phyloP scores from a whole-genome alignment of 37 sponge, comb jelly and placozoan genomes.

The Beroe ovata region DNA sequence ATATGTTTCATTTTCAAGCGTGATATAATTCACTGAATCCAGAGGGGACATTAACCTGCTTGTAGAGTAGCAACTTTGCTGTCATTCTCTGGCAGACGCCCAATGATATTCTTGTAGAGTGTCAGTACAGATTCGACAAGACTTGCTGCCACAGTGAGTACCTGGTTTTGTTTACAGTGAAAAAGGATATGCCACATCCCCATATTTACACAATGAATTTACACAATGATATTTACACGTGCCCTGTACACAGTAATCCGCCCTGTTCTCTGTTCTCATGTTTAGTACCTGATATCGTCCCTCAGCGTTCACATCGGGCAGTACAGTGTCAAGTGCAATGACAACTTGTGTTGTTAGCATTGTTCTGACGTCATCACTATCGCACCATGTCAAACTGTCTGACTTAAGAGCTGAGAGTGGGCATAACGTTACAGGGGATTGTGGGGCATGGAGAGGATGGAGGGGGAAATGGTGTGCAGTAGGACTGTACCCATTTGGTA shows the following conservation, averaged over 20 bases:
- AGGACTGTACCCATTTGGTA: conserved; percentile 45
- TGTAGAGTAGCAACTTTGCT: neutral
- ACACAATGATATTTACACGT: too few species aligned
- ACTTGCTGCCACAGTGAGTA: neutral
- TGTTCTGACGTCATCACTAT: conserved; percentile 26
- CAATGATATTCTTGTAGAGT: neutral
- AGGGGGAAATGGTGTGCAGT: too few species aligned
- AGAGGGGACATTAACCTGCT: neutral
- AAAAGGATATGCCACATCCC: too few species aligned
- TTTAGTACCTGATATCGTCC: conserved; percentile 59
- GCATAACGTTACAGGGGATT: too few species aligned
- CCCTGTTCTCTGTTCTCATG: too few species aligned
- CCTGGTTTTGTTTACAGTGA: too few species aligned
- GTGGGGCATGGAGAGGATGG: too few species aligned
- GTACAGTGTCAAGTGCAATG: conserved; percentile 54
- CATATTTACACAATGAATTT: too few species aligned
- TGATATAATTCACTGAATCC: neutral
- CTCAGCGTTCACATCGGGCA: conserved; percentile 40
- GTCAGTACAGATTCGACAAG: conserved; percentile 9
- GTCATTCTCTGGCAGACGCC: neutral
- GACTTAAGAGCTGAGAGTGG: too few species aligned
- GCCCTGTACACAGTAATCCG: too few species aligned
- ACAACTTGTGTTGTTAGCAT: conserved; percentile 2
- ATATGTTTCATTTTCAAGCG: too few species aligned
- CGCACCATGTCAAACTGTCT: conserved; percentile 57